Evolutionary conservation across 1,140 invertebrate species (phyloP), one percentile per base, ranked within the genome.

Genomic region (Meteorus sp.): DNA sequence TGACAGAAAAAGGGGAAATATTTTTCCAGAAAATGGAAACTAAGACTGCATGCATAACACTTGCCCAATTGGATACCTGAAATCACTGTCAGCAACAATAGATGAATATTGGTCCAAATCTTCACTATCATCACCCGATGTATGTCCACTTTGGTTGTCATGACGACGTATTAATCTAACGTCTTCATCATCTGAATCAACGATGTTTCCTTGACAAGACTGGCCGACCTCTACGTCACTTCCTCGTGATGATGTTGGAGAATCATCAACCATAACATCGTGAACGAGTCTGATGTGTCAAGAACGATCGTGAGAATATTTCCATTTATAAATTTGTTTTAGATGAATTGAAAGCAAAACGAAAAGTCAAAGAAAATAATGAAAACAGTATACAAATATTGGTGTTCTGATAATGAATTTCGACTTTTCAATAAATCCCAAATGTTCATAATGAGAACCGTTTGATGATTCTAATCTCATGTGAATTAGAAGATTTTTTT

Each of bases 221-320:
- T 72, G 66, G 1, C 56, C 74, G 27, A 73, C 71, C 2, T 78
- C 77, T 0, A 47, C 74, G 27, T 89, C 88, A 68, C 88, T 89
- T 65, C 69, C 75, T 61, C 89, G 88, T 45, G 89, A 89, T 56
- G 88, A 89, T 37, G 82, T 84, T 13, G 89, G 86, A 1, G 89
- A 89, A 57, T 91, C 90, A 61, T 90, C 89, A 62, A 89, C 75
- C 61, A 85, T 83, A 55, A 90, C 86, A 85, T 89, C 88, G 80
- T 89, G 89, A 69, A 91, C 88, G 69, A 91, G 81, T 62, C 89
- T 91, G 69, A 48, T 11, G 61, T 0, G 1, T 48, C 15, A 61
- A 13, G 27, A 29, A 29, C n/a, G n/a, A n/a, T n/a, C n/a, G n/a
- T n/a, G n/a, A n/a, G n/a, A n/a, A n/a, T n/a, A n/a, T n/a, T n/a